Conservation (phyloP, 2,888 invertebrate species). For the Phoronis australis region DNA sequence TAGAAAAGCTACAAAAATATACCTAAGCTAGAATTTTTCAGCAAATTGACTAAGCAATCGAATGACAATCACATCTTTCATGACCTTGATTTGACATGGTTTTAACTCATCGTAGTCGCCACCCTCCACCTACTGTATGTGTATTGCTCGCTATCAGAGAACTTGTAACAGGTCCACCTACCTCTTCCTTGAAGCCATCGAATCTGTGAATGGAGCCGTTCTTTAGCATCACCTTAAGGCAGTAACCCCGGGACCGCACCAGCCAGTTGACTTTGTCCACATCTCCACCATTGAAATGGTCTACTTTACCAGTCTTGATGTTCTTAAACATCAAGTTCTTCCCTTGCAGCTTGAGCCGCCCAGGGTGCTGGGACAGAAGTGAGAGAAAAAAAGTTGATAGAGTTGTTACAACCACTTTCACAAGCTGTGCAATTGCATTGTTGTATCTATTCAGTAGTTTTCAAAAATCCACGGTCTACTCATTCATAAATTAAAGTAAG, state of each 20-base stretch:
- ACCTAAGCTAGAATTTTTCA: no score
- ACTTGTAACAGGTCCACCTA: no score
- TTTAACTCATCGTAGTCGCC: no score
- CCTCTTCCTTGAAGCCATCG: constrained; percentile 85
- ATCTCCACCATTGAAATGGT: constrained; percentile 77
- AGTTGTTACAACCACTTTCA: not conserved
- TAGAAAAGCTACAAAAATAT: no score
- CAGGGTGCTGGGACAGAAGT: constrained; percentile 80
- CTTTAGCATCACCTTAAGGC: constrained; percentile 80
- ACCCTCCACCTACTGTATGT: no score
- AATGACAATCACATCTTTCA: no score
- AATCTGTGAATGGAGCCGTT: constrained; percentile 87
- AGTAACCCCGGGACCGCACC: constrained; percentile 84
- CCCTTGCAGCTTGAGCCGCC: constrained; percentile 86
- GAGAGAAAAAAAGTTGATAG: constrained; percentile 8
- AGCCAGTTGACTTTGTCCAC: constrained; percentile 89
- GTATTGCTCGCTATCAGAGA: no score
- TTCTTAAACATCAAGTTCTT: constrained; percentile 89
- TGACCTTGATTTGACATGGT: no score
- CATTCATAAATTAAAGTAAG: no score
- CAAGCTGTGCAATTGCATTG: not conserved
- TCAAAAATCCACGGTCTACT: no score
- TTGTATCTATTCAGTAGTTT: no score
- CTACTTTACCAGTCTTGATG: constrained; percentile 92
- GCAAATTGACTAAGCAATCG: no score